Base-by-base conservation (phyloP, 30 jellyfish, hydroid and myxozoan species). In the Chrysaora quinquecirrha region DNA sequence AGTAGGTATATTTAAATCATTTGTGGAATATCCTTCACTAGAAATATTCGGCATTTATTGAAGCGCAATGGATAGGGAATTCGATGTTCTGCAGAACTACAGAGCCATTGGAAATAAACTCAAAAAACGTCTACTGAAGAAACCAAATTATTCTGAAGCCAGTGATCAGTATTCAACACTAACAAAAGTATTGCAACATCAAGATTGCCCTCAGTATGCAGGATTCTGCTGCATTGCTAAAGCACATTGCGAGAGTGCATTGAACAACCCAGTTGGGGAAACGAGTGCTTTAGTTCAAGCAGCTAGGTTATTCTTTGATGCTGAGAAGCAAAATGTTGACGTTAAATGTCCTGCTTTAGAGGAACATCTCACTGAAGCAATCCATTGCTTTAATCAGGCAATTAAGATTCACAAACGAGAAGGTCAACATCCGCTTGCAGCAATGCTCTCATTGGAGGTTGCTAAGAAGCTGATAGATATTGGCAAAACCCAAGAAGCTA, bases 221-320 rank as follows among this genome's bases (percentile, higher is more conserved):
- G 97, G 97, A 0, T 90, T 83, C 70, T 90, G 97, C 56, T 84
- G 96, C 86, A 56, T 90, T 22, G 97, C 97, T 22, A 90, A 90
- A 58, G 97, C 97, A 0, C 85, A 95, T 30, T 90, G 97, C 54
- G 96, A 90, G 72, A 90, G 63, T 72, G 80, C 97, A 16, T 31
- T 90, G 54, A 88, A 90, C 32, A 90, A 90, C 74, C 68, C 96
- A 3, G 87, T 80, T 1, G 95, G 83, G 0, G 97, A 90, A 70
- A 69, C 96, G 19, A 88, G 80, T 29, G 87, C 97, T 19, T 68
- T 90, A 56, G 80, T 85, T 1, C 85, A 90, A 50, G 85, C 97
- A 6, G 97, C 97, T 16, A 38, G 97, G 82, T 46, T 90, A 50
- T 93, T 84, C 70, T 81, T 87, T 71, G 56, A 66, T 54, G 98